Base-by-base conservation (phyloP, 1,140 invertebrate species). In the Sweltsa coloradensis region DNA sequence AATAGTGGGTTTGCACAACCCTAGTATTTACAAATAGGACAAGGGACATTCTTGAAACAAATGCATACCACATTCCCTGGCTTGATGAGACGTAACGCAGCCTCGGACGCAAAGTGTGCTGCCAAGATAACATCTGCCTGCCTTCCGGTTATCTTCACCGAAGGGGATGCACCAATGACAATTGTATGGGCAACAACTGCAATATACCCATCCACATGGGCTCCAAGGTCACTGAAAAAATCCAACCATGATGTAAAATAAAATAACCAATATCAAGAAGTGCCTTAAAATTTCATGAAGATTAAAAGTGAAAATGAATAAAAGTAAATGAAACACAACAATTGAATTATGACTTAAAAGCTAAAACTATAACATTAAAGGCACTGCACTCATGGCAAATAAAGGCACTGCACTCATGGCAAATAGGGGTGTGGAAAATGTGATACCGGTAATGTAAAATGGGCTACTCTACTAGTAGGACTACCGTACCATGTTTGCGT, bases 191-290 rank as follows among this genome's bases (percentile, higher is more conserved):
- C 96, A 22, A 92, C 92, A 42, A 98, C 92, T 45, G 95, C 95
- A 64, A 97, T 95, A 62, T 95, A 99, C 22, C 97, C 97, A 81
- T 99, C 97, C 59, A 99, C 83, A 66, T 99, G 96, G 51, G 90
- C 92, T 55, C 96, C 96, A 57, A 99, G 70, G 70, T 99, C 95
- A 65, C 91, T 95, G 58, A 47, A 79, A 75, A 60, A 47, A 54
- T 39, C 40, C 6, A 44, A 31, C 14, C 27, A 21, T 11, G 21
- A 9, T 42, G 27, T 7, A n/a, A 44, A 6, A 45, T 44, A 45
- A 21, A n/a, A 11, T 11, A 11, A 11, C 11, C 11, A 31, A 11
- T 11, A 11, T 31, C 11, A 16, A 16, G 29, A 31, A 31, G n/a
- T 11, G n/a, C 11, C 16, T 31, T 11, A 31, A 31, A 31, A 31